Evolutionary conservation across 2,113 vertebrate genomes (phyloP), one percentile per base, ranked within the genome.

Genomic region (Rhinichthys klamathensis): DNA sequence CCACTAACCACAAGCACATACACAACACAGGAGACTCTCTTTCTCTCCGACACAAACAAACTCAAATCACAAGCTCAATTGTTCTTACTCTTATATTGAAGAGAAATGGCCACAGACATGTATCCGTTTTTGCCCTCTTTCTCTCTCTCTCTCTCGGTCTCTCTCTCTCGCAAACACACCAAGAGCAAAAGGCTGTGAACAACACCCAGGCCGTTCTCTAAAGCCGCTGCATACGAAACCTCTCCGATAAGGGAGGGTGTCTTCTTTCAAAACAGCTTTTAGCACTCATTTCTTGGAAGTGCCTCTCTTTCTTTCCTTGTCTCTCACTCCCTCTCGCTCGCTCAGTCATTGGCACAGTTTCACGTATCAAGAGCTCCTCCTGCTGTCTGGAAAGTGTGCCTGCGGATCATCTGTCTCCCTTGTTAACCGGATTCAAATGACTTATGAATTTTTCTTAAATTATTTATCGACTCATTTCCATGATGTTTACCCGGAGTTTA

Each of bases 391-490:
- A 56, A 70, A 84, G 4, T 1, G 15, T 72, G 15, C 1, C 2
- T 41, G 5, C 79, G 86, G 7, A 32, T 86, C 0, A 35, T 63
- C 80, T 88, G 85, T 89, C 90, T 87, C 90, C 85, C 90, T 89
- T 90, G 81, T 92, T 90, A 93, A 90, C 92, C 91, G 56, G 15
- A 89, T 88, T 88, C 80, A 92, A 92, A 92, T 94, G 91, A 94
- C 93, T 94, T 92, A 94, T 94, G 93, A 89, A 94, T 92, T 95
- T 91, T 86, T 56, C 86, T 91, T 94, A 91, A 94, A 94, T 95
- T 93, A 94, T 95, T 95, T 94, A 94, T 92, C 77, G 87, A 93
- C 92, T 91, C 91, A 91, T 93, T 93, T 91, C 92, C 93, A 84
- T 89, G 88, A 90, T 94, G 91, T 94, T 94, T 94, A 94, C 90